Conservation (phyloP, 2,888 invertebrate species). For the Orthonevra nobilis region DNA sequence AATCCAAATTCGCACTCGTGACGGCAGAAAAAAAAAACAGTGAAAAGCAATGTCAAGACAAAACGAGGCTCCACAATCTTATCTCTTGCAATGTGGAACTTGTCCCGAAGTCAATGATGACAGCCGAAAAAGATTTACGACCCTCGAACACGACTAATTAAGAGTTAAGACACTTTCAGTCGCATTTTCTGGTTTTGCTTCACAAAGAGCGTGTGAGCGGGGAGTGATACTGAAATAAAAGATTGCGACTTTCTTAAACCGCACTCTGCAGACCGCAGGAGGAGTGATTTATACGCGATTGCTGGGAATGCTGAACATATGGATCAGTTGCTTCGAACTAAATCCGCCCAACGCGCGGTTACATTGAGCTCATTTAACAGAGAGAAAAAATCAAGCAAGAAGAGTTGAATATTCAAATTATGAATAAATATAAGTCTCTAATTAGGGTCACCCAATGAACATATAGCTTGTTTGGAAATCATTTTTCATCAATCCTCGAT, state of each 20-base stretch:
- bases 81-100: slow-evolving; percentile 41
- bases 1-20: background rate
- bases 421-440: background rate
- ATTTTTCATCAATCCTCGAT: slow-evolving; percentile 53
- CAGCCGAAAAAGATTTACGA: slow-evolving; percentile 67
- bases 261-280: slow-evolving; percentile 8
- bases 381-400: background rate
- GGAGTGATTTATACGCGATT: slow-evolving; percentile 57
- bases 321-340: slow-evolving; percentile 40
- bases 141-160: slow-evolving; percentile 64
- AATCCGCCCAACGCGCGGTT: slow-evolving; percentile 14
- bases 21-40: background rate
- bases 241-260: slow-evolving; percentile 1
- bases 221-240: background rate
- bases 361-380: slow-evolving; percentile 25
- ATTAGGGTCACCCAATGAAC: too few species aligned
- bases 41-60: slow-evolving; percentile 11
- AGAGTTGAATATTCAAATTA: background rate
- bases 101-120: slow-evolving; percentile 40
- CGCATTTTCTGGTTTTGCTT: slow-evolving; percentile 13
- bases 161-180: slow-evolving; percentile 51
- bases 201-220: background rate
- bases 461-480: background rate
- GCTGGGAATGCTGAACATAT: slow-evolving; percentile 43
- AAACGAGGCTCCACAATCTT: slow-evolving; percentile 44